These are phyloP conservation scores for Parasteatoda tepidariorum DNA, from an alignment of 1,140 invertebrate species.

Conservation along the genomic window DNA sequence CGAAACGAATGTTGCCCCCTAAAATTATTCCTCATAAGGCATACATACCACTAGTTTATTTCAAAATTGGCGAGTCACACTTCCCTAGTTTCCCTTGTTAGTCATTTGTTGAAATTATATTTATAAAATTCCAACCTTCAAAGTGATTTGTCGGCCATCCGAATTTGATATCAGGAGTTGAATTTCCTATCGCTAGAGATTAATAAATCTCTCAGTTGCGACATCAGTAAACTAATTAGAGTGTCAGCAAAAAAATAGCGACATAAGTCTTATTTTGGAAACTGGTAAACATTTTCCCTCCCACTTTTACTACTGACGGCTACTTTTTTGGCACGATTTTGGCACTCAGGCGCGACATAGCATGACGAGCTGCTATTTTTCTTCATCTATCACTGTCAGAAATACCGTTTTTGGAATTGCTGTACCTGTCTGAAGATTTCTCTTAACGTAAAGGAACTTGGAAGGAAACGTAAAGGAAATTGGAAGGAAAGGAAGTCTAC, in stretches of 20 bases:
- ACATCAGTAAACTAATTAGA: neutral
- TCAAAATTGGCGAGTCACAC: too few relatives aligned
- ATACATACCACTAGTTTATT: too few relatives aligned
- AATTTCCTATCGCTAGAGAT: too few relatives aligned
- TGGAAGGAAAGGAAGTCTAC: neutral
- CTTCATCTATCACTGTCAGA: constrained; percentile 34
- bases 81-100: too few relatives aligned
- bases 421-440: neutral
- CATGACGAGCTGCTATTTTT: constrained; percentile 31
- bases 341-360: constrained; percentile 14
- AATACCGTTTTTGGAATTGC: neutral
- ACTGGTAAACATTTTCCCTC: neutral
- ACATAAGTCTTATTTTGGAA: neutral
- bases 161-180: too few relatives aligned
- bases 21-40: too few relatives aligned
- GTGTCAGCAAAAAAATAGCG: neutral
- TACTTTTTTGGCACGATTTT: neutral
- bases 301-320: neutral
- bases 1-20: too few relatives aligned
- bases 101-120: too few relatives aligned
- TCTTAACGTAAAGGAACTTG: neutral
- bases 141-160: too few relatives aligned
- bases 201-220: too few relatives aligned
- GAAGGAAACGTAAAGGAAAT: neutral
- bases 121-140: too few relatives aligned